Evolutionary conservation across 2,113 vertebrate species (phyloP).

Genomic region (Girardinichthys multiradiatus): DNA sequence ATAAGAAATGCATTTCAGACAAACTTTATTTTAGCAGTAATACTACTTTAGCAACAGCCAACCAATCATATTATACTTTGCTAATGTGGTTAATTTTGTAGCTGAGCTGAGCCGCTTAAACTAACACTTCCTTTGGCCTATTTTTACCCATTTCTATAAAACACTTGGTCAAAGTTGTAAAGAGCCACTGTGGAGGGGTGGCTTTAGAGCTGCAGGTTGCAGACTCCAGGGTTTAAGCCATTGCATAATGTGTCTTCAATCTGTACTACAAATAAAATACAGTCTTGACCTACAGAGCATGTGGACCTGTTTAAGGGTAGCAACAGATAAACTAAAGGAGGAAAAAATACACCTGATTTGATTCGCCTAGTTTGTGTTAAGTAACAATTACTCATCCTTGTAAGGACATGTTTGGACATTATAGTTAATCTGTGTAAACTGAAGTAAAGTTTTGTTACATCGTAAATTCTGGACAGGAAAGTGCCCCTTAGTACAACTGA

Average conservation of each 20-base stretch:
- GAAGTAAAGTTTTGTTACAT: constrained; percentile 61
- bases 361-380: neutral
- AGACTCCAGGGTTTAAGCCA: neutral
- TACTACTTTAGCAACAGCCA: too few relatives aligned
- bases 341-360: too few relatives aligned
- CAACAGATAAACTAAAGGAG: too few relatives aligned
- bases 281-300: neutral
- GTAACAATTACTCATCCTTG: neutral
- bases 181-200: neutral
- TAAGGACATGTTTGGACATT: constrained; percentile 39
- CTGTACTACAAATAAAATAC: neutral
- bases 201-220: neutral
- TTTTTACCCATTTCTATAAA: neutral
- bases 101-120: neutral
- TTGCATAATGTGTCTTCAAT: constrained; percentile 15
- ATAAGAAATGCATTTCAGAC: too few relatives aligned
- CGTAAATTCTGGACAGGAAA: constrained; percentile 62
- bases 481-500: constrained; percentile 26
- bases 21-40: too few relatives aligned
- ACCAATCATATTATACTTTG: too few relatives aligned
- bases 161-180: neutral
- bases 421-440: constrained; percentile 54
- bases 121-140: neutral
- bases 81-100: too few relatives aligned
- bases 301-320: neutral